These are phyloP conservation scores for Leucoraja ocellata DNA, from an alignment of 2,797 vertebrate genomes.

Conservation along the genomic window DNA sequence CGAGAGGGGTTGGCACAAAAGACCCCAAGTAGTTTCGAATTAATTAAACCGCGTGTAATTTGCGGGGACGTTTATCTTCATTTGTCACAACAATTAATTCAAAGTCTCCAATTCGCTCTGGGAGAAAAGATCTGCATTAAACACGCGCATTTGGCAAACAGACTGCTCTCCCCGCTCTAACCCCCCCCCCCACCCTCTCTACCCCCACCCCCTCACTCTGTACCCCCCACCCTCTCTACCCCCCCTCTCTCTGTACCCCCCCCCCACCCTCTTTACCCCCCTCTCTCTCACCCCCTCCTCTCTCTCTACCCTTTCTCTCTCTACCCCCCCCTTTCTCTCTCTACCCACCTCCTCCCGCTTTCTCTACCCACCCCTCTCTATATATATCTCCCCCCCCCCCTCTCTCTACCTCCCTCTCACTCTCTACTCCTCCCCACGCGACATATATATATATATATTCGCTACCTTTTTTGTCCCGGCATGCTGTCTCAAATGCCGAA, in stretches of 20 bases:
- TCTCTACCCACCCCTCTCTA: constrained; percentile 43
- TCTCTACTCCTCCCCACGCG: no score
- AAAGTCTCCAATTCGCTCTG: constrained; percentile 99
- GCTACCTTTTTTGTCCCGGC: constrained; percentile 35
- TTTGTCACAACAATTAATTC: constrained; percentile 99
- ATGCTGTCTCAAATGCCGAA: neutral
- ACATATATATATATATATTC: neutral
- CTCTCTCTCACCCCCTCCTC: no score
- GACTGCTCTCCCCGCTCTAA: constrained; percentile 47
- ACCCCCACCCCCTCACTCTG: neutral
- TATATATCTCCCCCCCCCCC: constrained; percentile 38
- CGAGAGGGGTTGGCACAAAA: constrained; percentile 48
- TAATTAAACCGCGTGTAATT: constrained; percentile 99
- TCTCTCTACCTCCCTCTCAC: constrained; percentile 34
- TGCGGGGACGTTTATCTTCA: constrained; percentile 99
- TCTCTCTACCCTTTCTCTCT: no score
- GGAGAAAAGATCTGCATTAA: constrained; percentile 95
- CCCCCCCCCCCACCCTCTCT: constrained; percentile 41
- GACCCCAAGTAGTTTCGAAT: constrained; percentile 81
- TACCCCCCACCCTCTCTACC: no score
- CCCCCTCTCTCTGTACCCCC: no score
- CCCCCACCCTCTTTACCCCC: no score
- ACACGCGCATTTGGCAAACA: constrained; percentile 85
- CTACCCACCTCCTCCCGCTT: no score
- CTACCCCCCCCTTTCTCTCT: no score